Evolutionary conservation across 2,797 vertebrate genomes (phyloP).

Genomic region (Poecilia picta): DNA sequence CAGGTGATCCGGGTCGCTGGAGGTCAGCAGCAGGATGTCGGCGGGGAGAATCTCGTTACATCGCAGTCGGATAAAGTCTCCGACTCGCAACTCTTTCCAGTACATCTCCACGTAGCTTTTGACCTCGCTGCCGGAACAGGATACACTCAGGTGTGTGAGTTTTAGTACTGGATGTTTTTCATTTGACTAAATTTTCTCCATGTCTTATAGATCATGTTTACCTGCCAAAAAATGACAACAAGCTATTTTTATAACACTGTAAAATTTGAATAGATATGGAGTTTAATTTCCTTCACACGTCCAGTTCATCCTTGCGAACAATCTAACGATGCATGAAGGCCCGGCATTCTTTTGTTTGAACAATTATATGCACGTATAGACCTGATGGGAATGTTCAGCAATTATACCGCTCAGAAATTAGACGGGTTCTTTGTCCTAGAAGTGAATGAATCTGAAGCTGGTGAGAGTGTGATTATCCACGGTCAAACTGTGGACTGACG

Average conservation of each 20-base stretch:
- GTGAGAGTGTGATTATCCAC: too few species aligned
- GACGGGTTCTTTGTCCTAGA: too few species aligned
- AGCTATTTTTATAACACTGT: not conserved
- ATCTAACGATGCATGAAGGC: too few species aligned
- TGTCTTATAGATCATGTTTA: not conserved
- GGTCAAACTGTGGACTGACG: too few species aligned
- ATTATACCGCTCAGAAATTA: too few species aligned
- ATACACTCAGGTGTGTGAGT: not conserved
- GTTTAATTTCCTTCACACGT: not conserved
- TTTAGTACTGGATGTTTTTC: not conserved
- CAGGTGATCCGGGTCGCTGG: conserved; percentile 94
- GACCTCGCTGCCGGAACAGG: conserved; percentile 79
- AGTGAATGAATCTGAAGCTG: too few species aligned
- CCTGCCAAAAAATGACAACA: not conserved
- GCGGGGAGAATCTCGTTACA: conserved; percentile 97
- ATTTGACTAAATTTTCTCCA: not conserved
- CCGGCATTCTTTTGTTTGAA: too few species aligned
- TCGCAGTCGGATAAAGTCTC: conserved; percentile 92
- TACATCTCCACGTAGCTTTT: conserved; percentile 88
- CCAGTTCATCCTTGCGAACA: too few species aligned
- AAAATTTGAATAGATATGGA: not conserved
- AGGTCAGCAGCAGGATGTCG: conserved; percentile 92
- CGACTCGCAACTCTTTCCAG: conserved; percentile 94
- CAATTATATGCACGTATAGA: too few species aligned
- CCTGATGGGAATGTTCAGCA: too few species aligned